Evolutionary conservation across 2,797 vertebrate species (phyloP).

Genomic region (Xyrichtys novacula): DNA sequence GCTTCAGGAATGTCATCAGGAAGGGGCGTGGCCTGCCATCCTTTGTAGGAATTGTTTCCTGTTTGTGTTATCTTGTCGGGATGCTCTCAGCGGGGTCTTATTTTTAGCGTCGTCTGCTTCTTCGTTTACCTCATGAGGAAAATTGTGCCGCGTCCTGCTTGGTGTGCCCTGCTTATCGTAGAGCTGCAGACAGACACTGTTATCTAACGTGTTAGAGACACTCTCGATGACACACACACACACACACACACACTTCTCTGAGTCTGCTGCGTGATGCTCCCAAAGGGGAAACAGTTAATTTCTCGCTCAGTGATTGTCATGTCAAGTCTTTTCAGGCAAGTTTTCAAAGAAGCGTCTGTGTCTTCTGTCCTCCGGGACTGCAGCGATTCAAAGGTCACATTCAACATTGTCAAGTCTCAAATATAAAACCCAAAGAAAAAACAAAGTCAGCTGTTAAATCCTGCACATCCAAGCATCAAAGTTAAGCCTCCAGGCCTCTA

Average conservation of each 20-base stretch:
- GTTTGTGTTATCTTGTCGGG: constrained; percentile 16
- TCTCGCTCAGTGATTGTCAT: not conserved
- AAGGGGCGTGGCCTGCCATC: not conserved
- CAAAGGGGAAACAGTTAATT: constrained; percentile 11
- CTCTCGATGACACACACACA: constrained; percentile 18
- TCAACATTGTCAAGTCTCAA: not conserved
- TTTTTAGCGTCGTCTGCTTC: constrained; percentile 29
- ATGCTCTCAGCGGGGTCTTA: constrained; percentile 13
- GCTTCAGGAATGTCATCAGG: constrained; percentile 1
- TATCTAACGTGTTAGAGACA: constrained; percentile 51
- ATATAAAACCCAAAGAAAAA: not conserved
- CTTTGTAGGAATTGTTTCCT: not conserved
- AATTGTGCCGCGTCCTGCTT: constrained; percentile 30
- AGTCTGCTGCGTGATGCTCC: constrained; percentile 9
- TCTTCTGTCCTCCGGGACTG: not conserved
- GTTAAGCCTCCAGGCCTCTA: not conserved
- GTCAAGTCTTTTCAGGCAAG: not conserved
- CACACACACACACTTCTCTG: constrained; percentile 1
- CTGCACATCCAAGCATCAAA: too few relatives aligned
- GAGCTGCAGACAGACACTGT: constrained; percentile 48
- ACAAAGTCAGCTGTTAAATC: not conserved
- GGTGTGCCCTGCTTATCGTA: constrained; percentile 53
- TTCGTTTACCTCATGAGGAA: constrained; percentile 40
- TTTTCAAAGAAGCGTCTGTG: not conserved
- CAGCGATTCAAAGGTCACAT: not conserved